These are phyloP conservation scores for chimpanzee (Pan troglodytes) DNA, from an alignment of 2,113 vertebrate genomes.

Conservation along the genomic window NHGRI_mPanTro3-v2.1_pri NC_072414.2:64366501-64367000, in stretches of 20 bases:
- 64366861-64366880: background rate
- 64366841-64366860: background rate
- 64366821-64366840: background rate
- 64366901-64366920: background rate
- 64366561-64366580: slow-evolving; percentile 11
- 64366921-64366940: background rate
- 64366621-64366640: background rate
- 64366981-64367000: background rate
- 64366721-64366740: background rate
- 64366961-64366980: background rate
- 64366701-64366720: slow-evolving; percentile 42
- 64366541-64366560: slow-evolving; percentile 22
- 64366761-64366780: background rate
- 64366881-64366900: background rate
- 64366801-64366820: background rate
- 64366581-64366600: background rate
- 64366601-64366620: slow-evolving; percentile 19
- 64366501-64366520: slow-evolving; percentile 15
- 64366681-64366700: slow-evolving; percentile 16
- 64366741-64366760: background rate
- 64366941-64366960: background rate
- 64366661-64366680: background rate
- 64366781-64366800: background rate
- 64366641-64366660: background rate
- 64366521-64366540: slow-evolving; percentile 6